A percentile compares a stretch with the other conserved stretches of the same genome.
Conservation (phyloP, 2,113 vertebrate genomes). For the Cariama cristata region DNA sequence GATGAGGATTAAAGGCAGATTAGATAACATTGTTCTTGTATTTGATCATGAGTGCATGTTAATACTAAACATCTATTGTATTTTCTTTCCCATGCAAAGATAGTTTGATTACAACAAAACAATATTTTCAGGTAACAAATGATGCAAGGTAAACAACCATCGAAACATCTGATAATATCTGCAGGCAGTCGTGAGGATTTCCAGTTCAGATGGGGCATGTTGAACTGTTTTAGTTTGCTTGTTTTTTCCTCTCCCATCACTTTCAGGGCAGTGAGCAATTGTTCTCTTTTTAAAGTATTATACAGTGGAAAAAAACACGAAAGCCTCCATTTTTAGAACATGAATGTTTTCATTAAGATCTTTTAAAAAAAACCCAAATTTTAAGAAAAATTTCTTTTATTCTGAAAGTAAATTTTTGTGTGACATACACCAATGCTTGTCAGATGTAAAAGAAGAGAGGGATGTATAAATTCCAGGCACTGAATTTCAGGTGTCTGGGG, state of each 20-base stretch:
- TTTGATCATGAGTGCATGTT: not conserved
- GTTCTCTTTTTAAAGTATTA: not conserved
- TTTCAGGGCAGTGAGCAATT: not conserved
- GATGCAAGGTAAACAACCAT: not conserved
- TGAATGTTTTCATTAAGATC: not conserved
- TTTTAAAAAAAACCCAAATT: rapidly evolving
- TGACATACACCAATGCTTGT: not conserved
- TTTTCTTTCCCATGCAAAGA: not conserved
- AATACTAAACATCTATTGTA: not conserved
- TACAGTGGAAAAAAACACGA: rapidly evolving
- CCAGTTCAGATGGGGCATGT: not conserved
- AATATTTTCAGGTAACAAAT: not conserved
- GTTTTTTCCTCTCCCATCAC: not conserved
- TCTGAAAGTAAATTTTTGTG: not conserved
- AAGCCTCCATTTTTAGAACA: not conserved
- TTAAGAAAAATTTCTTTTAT: not conserved
- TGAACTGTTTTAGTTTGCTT: not conserved
- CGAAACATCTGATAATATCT: not conserved
- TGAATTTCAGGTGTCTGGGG: not conserved
- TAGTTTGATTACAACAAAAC: not conserved
- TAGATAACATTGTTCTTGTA: not conserved
- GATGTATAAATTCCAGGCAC: not conserved
- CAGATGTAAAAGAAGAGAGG: not conserved
- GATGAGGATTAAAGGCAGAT: not conserved
- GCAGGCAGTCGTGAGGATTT: not conserved